phyloP scores from a whole-genome alignment of 2,113 vertebrate genomes.

The Sinocyclocheilus rhinocerous region DNA sequence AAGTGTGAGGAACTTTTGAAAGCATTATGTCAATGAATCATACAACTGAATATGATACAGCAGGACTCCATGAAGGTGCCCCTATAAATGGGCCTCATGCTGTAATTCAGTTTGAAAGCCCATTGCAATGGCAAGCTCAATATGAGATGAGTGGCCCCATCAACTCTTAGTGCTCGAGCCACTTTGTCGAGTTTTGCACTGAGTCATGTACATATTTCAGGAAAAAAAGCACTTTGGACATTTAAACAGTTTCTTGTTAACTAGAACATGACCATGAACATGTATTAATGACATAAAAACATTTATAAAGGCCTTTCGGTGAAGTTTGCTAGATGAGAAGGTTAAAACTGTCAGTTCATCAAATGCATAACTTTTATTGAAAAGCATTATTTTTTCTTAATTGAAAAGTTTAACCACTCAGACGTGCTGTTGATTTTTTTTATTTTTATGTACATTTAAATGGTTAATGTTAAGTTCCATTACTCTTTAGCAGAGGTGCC shows the following conservation, averaged over 20 bases:
- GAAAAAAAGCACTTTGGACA: constrained; percentile 13
- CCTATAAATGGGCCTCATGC: constrained; percentile 34
- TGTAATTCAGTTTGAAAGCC: constrained; percentile 42
- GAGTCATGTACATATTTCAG: constrained; percentile 34
- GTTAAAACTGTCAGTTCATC: constrained; percentile 10
- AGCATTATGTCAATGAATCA: constrained; percentile 39
- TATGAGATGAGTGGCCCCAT: constrained; percentile 21
- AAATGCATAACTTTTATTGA: neutral
- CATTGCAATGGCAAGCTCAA: constrained; percentile 27
- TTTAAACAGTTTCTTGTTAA: constrained; percentile 23
- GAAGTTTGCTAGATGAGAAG: neutral
- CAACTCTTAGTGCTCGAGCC: constrained; percentile 3
- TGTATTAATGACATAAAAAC: constrained; percentile 12
- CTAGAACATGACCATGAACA: constrained; percentile 19
- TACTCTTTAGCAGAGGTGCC: too few relatives aligned
- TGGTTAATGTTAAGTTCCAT: too few relatives aligned
- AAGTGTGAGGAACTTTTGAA: constrained; percentile 32
- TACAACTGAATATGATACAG: constrained; percentile 38
- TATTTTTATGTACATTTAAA: neutral
- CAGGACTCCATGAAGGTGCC: constrained; percentile 40
- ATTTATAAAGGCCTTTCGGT: neutral
- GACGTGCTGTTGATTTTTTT: neutral
- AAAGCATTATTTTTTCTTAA: neutral
- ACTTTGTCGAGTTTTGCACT: constrained; percentile 14
- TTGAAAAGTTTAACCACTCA: neutral